phyloP scores from a whole-genome alignment of 2,888 invertebrate genomes.

The Taenaris catops region DNA sequence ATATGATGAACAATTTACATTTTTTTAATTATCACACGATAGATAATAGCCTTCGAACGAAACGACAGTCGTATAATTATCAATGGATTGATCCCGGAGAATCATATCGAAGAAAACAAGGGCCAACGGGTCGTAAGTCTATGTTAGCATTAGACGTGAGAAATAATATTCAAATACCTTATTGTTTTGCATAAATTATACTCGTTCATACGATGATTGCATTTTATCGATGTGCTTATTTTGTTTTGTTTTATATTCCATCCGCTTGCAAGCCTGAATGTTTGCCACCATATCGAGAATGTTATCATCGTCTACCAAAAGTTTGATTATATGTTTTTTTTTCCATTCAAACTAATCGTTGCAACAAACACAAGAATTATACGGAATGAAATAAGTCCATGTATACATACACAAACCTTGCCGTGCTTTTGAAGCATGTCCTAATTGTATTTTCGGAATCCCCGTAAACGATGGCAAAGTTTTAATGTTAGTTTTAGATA shows the following conservation, averaged over 20 bases:
- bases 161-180: slow-evolving; percentile 12
- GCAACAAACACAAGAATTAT: slow-evolving; percentile 23
- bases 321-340: slow-evolving; percentile 7
- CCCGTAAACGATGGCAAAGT: slow-evolving; percentile 22
- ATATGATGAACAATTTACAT: slow-evolving; percentile 3
- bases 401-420: slow-evolving; percentile 18
- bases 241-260: slow-evolving; percentile 45
- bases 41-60: slow-evolving; percentile 63
- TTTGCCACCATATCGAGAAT: slow-evolving; percentile 65
- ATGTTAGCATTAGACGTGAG: slow-evolving; percentile 37
- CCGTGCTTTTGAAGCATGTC: slow-evolving; percentile 17
- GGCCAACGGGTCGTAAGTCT: slow-evolving; percentile 83
- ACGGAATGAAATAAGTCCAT: slow-evolving; percentile 12
- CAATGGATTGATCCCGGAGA: slow-evolving; percentile 65
- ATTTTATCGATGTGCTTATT: slow-evolving; percentile 72
- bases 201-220: slow-evolving; percentile 58
- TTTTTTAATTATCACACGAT: slow-evolving; percentile 25
- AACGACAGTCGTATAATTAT: slow-evolving; percentile 60
- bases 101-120: slow-evolving; percentile 82
- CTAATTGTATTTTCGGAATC: slow-evolving; percentile 12
- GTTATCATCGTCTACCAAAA: slow-evolving; percentile 59
- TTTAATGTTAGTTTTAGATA: slow-evolving; percentile 41
- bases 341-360: slow-evolving; percentile 13
- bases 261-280: slow-evolving; percentile 71
- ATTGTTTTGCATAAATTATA: slow-evolving; percentile 19